Evolutionary conservation across 2,797 vertebrate species (phyloP).

Genomic region (Coilia nasus): DNA sequence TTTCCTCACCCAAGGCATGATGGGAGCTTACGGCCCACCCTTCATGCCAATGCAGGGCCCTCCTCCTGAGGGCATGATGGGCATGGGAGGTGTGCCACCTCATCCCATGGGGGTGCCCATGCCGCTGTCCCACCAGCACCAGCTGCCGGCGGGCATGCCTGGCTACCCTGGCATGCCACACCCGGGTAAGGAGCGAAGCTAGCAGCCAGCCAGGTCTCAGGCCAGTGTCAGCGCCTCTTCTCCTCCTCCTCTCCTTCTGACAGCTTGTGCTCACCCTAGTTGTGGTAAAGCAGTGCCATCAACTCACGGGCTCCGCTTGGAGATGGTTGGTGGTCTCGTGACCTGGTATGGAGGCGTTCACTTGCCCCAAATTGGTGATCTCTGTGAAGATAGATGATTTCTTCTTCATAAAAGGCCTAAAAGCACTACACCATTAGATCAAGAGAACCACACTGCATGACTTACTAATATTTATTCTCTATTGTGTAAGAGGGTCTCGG

Average conservation of each 20-base stretch:
- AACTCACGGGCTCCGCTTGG: background rate
- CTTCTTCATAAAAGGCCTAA: background rate
- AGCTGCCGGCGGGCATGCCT: slow-evolving; percentile 93
- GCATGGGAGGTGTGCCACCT: slow-evolving; percentile 97
- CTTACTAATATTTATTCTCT: background rate
- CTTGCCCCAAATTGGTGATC: background rate
- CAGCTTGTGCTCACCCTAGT: slow-evolving; percentile 1
- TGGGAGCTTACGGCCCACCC: slow-evolving; percentile 97
- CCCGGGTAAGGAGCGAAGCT: slow-evolving; percentile 88
- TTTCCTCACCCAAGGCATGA: slow-evolving; percentile 91
- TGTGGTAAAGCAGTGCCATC: background rate
- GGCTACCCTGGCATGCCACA: slow-evolving; percentile 94
- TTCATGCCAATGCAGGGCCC: slow-evolving; percentile 98
- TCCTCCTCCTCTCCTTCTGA: background rate
- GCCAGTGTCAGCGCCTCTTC: background rate
- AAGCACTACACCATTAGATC: background rate
- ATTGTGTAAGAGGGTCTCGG: background rate
- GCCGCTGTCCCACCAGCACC: slow-evolving; percentile 79
- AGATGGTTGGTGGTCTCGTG: slow-evolving; percentile 13
- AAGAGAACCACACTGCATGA: background rate
- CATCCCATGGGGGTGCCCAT: slow-evolving; percentile 90
- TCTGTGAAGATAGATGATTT: background rate
- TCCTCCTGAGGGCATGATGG: slow-evolving; percentile 98
- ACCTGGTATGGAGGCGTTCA: background rate
- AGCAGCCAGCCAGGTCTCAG: slow-evolving; percentile 30